Evolutionary conservation across 2,888 invertebrate species (phyloP).

Genomic region (Clistopyga incitator): DNA sequence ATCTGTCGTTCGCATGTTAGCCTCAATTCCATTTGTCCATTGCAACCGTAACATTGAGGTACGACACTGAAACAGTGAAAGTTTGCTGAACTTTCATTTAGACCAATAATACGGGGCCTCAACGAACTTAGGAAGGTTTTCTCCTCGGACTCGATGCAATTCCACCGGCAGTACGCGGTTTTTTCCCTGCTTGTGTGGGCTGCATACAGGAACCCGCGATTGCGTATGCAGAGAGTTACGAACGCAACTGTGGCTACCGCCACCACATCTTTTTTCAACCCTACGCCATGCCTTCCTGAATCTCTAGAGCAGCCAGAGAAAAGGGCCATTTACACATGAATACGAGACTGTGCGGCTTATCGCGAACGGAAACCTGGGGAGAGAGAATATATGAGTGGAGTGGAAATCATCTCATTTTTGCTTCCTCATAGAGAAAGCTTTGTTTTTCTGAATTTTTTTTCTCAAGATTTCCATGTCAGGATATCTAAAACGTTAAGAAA

Average conservation of each 20-base stretch:
- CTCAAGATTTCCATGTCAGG: no score
- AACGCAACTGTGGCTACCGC: not conserved
- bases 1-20: conserved; percentile 43
- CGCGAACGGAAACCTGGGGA: conserved; percentile 72
- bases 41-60: conserved; percentile 9
- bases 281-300: not conserved
- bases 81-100: conserved; percentile 51
- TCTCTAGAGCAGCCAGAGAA: conserved; percentile 37
- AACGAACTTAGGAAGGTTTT: conserved; percentile 24
- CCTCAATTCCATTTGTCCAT: conserved; percentile 51
- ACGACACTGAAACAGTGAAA: conserved; percentile 23
- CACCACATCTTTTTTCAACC: conserved; percentile 17
- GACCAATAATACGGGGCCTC: conserved; percentile 27
- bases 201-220: conserved; percentile 1
- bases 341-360: conserved; percentile 75
- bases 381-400: conserved; percentile 70
- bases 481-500: no score
- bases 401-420: no score
- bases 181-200: not conserved
- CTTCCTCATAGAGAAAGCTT: no score
- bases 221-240: conserved; percentile 34
- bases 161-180: conserved; percentile 11
- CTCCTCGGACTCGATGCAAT: conserved; percentile 33
- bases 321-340: conserved; percentile 79
- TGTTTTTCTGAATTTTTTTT: no score